Conservation (phyloP, 2,888 invertebrate species). For the Cerceris ruficornis region DNA sequence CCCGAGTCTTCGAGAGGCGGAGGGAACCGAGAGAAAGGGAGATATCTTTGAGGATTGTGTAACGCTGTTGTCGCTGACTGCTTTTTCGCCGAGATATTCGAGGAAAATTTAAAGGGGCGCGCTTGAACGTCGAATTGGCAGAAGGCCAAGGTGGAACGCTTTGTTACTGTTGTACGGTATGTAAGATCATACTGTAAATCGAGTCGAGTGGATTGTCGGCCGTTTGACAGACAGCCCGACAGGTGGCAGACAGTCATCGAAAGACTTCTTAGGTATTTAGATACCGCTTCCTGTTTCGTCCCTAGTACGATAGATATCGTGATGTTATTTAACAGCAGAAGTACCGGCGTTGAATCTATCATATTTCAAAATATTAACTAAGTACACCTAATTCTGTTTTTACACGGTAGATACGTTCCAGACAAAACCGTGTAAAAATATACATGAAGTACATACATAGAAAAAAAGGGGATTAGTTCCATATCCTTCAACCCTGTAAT, state of each 20-base stretch:
- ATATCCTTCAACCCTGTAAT: no score
- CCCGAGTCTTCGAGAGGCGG: neutral
- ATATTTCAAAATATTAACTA: no score
- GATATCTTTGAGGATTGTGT: neutral
- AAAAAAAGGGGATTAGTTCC: no score
- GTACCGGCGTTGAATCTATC: no score
- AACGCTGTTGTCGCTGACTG: neutral
- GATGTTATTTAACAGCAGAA: neutral
- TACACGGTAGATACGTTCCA: no score
- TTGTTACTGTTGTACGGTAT: slow-evolving; percentile 45
- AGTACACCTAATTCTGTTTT: no score
- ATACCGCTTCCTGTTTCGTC: slow-evolving; percentile 1
- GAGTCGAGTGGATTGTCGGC: slow-evolving; percentile 68
- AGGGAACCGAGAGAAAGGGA: neutral
- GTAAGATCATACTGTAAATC: slow-evolving; percentile 57
- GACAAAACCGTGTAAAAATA: no score
- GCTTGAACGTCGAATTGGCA: slow-evolving; percentile 46
- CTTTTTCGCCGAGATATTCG: neutral
- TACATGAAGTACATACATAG: no score
- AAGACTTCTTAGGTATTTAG: slow-evolving; percentile 30
- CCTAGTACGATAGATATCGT: neutral
- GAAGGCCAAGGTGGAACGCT: slow-evolving; percentile 56
- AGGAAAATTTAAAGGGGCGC: slow-evolving; percentile 2
- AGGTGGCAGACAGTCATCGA: slow-evolving; percentile 65
- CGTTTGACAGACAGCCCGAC: slow-evolving; percentile 67